Evolutionary conservation across 2,888 invertebrate genomes (phyloP), one percentile per base, ranked within the genome.

Genomic region (Cryptocheilus praepositus): DNA sequence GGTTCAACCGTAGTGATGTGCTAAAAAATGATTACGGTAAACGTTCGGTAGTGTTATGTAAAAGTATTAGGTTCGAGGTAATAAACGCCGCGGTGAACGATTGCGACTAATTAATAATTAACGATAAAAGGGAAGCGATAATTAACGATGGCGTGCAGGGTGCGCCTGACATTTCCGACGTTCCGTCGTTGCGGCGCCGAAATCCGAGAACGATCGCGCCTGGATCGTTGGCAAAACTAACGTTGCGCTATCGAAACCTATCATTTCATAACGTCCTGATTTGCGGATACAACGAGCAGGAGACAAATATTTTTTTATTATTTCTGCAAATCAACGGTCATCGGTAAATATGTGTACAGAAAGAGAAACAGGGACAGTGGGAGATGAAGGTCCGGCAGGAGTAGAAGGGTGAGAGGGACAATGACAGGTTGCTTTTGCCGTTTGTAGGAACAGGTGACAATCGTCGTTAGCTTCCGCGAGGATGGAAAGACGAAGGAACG

Each of bases 41-140:
- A 79, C 74, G 76, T 80, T 82, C 74, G 36, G 80, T 81, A 81
- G 76, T 67, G 67, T 36, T 36, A 36, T 80, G 68, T 79, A 77
- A 73, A 79, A 79, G 80, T 79, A 79, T 80, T 79, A 79, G 75
- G 36, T 62, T 79, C 80, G 75, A 75, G 66, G 70, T 56, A 55
- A 64, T 59, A 57, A 54, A 61, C 54, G 53, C 54, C 59, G 55
- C 36, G 51, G 59, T 54, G 60, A 51, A 58, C 51, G 61, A 57
- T 61, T 5, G 49, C 49, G 54, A 28, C 3, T 15, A 54, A 54
- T 11, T 36, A 36, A 36, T 36, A 36, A 36, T 36, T 36, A 36
- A 44, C 44, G 43, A 43, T 55, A 16, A 36, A 25, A 36, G 16
- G 19, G 19, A 43, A 43, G 43, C 21, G 56, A 66, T 16, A 52